Evolutionary conservation across 2,888 invertebrate genomes (phyloP), one percentile per base, ranked within the genome.

Genomic region (Andrena chrysosceles): DNA sequence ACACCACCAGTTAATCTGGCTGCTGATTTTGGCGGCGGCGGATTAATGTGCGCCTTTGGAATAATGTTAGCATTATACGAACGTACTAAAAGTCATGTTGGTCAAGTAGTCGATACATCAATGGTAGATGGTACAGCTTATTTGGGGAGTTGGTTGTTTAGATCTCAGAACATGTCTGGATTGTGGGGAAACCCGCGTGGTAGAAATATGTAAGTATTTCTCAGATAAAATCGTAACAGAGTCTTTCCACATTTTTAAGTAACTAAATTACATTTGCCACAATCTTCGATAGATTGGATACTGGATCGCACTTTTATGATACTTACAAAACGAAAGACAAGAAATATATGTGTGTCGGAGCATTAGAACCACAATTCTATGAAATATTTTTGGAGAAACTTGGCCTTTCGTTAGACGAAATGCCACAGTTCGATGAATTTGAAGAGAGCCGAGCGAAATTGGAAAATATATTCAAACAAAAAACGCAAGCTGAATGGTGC

Each of bases 21-120:
- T 35, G 99, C 98, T 5, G 99, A 99, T 94, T 99, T 99, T 95
- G 99, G 97, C 67, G 99, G 99, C 16, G 99, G 99, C 56, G 98
- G 99, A 82, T 94, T 99, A 33, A 95, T 97, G 85, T 99, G 99
- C 94, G 97, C 98, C 1, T 94, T 99, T 82, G 99, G 99, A 26
- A 98, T 99, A 90, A 92, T 97, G 35, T 91, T 98, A 92, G 99
- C 99, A 0, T 94, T 99, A 29, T 95, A 96, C 91, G 98, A 99
- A 93, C 95, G 99, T 85, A 94, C 95, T 2, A 95, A 93, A 62
- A 98, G 98, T 35, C 97, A 97, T n/a, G 94, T 94, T 87, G 98
- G 98, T 1, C 98, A 99, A 95, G 95, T 99, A 20, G 95, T 99
- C 64, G 99, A 99, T 94, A 95, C 96, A 63, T 97, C 96, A 87